Evolutionary conservation across 2,797 vertebrate genomes (phyloP).

Genomic region (Vultur gryphus): DNA sequence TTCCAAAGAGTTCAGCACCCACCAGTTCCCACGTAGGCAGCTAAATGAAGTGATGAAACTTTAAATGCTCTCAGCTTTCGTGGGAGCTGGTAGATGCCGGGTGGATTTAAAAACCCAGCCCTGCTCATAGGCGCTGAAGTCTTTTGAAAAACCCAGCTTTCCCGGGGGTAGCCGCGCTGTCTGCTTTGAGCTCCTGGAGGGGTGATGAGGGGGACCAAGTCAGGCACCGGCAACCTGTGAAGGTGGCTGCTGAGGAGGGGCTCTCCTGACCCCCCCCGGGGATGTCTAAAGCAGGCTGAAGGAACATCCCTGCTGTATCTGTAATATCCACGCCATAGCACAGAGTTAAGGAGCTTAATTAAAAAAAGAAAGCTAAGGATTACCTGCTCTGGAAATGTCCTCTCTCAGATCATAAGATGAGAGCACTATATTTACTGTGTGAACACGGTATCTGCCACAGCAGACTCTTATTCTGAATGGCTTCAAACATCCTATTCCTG

Average conservation of each 20-base stretch:
- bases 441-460: not conserved
- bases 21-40: conserved; percentile 18
- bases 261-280: not conserved
- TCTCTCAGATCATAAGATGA: not conserved
- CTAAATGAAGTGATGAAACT: conserved; percentile 58
- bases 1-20: conserved; percentile 3
- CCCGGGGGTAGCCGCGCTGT: not conserved
- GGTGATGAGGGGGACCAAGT: not conserved
- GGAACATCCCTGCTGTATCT: not conserved
- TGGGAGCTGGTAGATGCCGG: not conserved
- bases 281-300: not conserved
- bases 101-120: not conserved
- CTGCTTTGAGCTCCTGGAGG: not conserved
- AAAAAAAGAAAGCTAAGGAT: not conserved
- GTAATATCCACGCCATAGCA: not conserved
- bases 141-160: not conserved
- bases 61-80: not conserved
- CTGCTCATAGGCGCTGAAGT: not conserved
- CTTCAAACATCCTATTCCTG: not conserved
- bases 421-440: not conserved
- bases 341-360: not conserved
- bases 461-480: not conserved
- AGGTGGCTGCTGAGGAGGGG: not conserved
- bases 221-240: not conserved
- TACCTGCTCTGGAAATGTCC: not conserved